Conservation (phyloP, 1,140 invertebrate species). For the Melipona quadrifasciata region DNA sequence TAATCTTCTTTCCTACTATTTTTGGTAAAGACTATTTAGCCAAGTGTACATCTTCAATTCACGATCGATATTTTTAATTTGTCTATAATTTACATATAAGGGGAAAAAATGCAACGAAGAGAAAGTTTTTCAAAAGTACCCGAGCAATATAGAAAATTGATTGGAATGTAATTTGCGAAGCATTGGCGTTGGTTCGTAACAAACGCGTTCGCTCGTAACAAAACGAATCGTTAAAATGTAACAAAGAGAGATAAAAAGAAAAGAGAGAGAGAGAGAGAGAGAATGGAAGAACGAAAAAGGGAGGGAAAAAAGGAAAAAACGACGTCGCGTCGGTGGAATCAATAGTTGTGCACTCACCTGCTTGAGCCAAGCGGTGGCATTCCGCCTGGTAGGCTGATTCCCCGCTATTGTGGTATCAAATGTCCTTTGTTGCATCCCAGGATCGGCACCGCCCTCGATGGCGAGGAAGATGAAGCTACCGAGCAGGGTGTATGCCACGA, state of each 20-base stretch:
- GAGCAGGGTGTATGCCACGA: conserved; percentile 94
- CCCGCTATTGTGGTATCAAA: conserved; percentile 84
- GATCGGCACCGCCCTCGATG: conserved; percentile 90
- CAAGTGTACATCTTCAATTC: too few species aligned
- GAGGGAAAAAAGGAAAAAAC: not conserved
- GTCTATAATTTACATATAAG: too few species aligned
- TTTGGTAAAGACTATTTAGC: too few species aligned
- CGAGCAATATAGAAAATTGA: too few species aligned
- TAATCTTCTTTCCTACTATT: too few species aligned
- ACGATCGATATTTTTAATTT: too few species aligned
- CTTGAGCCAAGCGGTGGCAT: conserved; percentile 78
- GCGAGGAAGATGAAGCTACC: conserved; percentile 96
- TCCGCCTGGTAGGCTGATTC: conserved; percentile 80
- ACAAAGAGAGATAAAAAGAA: not conserved
- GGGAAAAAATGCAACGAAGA: too few species aligned
- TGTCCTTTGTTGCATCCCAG: conserved; percentile 84
- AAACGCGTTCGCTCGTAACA: not conserved
- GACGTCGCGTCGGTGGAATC: not conserved
- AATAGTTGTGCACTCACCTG: conserved; percentile 69
- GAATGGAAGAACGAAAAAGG: too few species aligned
- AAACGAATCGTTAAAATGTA: conserved; percentile 1
- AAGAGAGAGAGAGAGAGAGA: too few species aligned
- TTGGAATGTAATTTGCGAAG: not conserved
- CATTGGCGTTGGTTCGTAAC: too few species aligned
- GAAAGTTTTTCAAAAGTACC: not conserved